Base-by-base conservation (phyloP, 2,113 vertebrate genomes). In the Tichodroma muraria region DNA sequence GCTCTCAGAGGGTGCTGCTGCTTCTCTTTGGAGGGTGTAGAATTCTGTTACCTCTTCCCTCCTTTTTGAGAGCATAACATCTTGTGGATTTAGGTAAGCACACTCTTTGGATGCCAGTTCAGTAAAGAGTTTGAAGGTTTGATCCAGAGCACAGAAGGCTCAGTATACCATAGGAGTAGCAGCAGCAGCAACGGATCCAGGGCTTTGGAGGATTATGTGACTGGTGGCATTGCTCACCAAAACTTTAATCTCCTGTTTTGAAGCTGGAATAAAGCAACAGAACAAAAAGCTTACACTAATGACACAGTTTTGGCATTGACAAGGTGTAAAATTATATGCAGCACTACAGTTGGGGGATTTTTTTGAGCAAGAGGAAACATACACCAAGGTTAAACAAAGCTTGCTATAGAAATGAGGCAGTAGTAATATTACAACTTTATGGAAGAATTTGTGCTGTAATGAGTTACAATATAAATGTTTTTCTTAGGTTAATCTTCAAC, bases 191-290 rank as follows among this genome's bases (percentile, higher is more conserved):
- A 40, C 20, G 10, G 72, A 80, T 88, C 42, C 9, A 8, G 35
- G 40, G 83, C 31, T 86, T 96, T 89, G 52, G 38, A 89, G 56
- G 80, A 65, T 94, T 93, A 84, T 0, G 6, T 50, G 70, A 24
- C 53, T 83, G 64, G 38, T 80, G 38, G 49, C 65, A 50, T 88
- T 3, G 9, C 65, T 95, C 49, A 65, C 53, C 79, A 76, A 60
- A 86, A 92, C 25, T 15, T 94, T 90, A 72, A 84, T 92, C 77
- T 84, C 31, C 44, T 85, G 53, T 84, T 89, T 72, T 91, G 86
- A 89, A 92, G 15, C n/a, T 11, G 2, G 45, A 85, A 72, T 87
- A 89, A 88, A 86, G 53, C 65, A 81, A 44, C 3, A 15, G 31
- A 92, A 68, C 37, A 78, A 65, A 88, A 86, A 72, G 16, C 37